Base-by-base conservation (phyloP, 2,888 invertebrate genomes). In the Germaria angustata region DNA sequence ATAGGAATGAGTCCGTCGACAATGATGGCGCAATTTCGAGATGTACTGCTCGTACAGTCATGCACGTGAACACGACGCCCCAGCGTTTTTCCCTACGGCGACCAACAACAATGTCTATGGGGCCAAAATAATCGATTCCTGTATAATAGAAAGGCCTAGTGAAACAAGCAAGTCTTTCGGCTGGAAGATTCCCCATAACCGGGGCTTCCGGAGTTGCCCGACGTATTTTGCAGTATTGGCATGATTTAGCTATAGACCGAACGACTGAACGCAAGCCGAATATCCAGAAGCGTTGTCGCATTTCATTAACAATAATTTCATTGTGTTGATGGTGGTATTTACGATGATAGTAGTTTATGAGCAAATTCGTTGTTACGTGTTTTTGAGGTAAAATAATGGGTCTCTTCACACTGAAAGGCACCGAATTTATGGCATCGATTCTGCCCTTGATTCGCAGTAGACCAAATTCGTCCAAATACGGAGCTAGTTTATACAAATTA, bases 261-360 rank as follows among this genome's bases (percentile, higher is more conserved):
- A 44, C 44, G 3, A 15, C 44, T 4, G 44, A n/a, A 15, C 44
- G 15, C 8, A 44, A 44, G 2, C 44, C 44, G 15, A n/a, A 15
- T 44, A 44, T 44, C 15, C 44, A 44, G 15, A 44, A 44, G 4
- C 6, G 15, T 11, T 46, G 24, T 1, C 28, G 9, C 11, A 72
- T 57, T 57, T 57, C 57, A 13, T 57, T 57, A 1, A 36, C 34
- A 13, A 36, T 36, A 11, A 57, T 57, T 13, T n/a, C n/a, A 28
- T 22, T 53, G n/a, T 28, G 34, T 13, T 17, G 17, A 5, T 57
- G 55, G 15, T 34, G 53, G 8, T 32, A 53, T 17, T 73, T 81
- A 17, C 66, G 20, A 72, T 72, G 53, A 15, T 28, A 53, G 15
- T n/a, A 53, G 7, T 53, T 15, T 3, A 8, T 8, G 2, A 53